Base-by-base conservation (phyloP, 64 coral and sea anemone genomes). In the Trachythela sp. region DNA sequence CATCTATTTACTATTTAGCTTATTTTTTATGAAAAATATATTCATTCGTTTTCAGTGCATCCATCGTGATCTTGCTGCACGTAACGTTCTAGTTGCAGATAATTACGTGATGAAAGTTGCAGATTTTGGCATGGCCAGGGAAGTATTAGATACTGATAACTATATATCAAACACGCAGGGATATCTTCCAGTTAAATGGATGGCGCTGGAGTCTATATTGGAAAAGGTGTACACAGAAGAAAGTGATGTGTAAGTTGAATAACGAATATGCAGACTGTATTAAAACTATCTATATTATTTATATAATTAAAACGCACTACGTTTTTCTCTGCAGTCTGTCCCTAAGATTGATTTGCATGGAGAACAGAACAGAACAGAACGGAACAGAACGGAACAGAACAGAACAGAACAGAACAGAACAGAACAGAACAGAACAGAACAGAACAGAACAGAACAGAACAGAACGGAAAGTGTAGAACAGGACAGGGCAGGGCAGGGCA, bases 321-420 rank as follows among this genome's bases (percentile, higher is more conserved):
- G n/a, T n/a, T n/a, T n/a, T n/a, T n/a, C n/a, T n/a, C n/a, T n/a
- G n/a, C n/a, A n/a, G n/a, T n/a, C n/a, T n/a, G n/a, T n/a, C n/a
- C n/a, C n/a, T n/a, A n/a, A n/a, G n/a, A n/a, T n/a, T n/a, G n/a
- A n/a, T n/a, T n/a, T n/a, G n/a, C n/a, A n/a, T n/a, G n/a, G n/a
- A n/a, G n/a, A n/a, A 77, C 72, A 26, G 72, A 77, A 32, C 72
- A 77, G 72, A 77, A 32, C 72, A 77, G 72, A 77, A 32, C 72
- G 27, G 72, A 77, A 32, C 72, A 77, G 72, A 77, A 32, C 72
- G 27, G 72, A 77, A 32, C 72, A 77, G 72, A 77, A 32, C 72
- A 77, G 72, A 77, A 32, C 72, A 77, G 72, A 77, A 32, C 72
- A 77, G 72, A 77, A 32, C 72, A 77, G 72, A 77, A 32, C 72